Base-by-base conservation (phyloP, 2,888 invertebrate genomes). In the Nemotelus nigrinus region DNA sequence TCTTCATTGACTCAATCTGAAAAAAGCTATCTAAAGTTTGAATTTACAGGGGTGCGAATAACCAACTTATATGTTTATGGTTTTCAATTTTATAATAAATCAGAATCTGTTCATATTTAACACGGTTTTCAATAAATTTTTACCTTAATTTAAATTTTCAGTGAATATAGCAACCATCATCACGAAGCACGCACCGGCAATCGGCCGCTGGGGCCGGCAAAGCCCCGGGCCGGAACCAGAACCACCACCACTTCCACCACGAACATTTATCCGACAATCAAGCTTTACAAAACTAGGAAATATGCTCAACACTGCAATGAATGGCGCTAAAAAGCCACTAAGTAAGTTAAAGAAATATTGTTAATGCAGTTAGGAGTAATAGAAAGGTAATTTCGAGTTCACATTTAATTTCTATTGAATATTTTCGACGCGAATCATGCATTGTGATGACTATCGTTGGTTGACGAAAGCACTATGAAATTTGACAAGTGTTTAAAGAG, bases 201-300 rank as follows among this genome's bases (percentile, higher is more conserved):
- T 87, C 84, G 87, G 87, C 76, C 85, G 85, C 72, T 87, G 87
- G 87, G 85, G 86, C 78, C 84, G 85, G 77, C 86, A 86, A 82
- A 86, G 84, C 82, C 85, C 87, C 67, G 84, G 84, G 68, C 81
- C 84, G 68, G 87, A 86, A 79, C 86, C 86, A 0, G 86, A 86
- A 65, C 85, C 82, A 77, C 84, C 86, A 64, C 85, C 85, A 6
- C 67, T 86, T 53, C 86, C 86, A 41, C 86, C 86, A 2, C 78
- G 84, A 58, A 83, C 84, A 72, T 86, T 91, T 84, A 90, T 90
- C 85, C 88, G 91, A 80, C 91, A 91, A 84, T 89, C 91, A 80
- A 91, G 91, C 86, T 89, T 91, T 84, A 90, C 90, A 77, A 90
- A 90, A 85, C 88, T 91, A 80, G 90, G 90, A 58, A 89, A 89